A percentile compares a stretch with the other conserved stretches of the same genome.
Conservation (phyloP, 2,797 vertebrate genomes). For the Meda fulgida region DNA sequence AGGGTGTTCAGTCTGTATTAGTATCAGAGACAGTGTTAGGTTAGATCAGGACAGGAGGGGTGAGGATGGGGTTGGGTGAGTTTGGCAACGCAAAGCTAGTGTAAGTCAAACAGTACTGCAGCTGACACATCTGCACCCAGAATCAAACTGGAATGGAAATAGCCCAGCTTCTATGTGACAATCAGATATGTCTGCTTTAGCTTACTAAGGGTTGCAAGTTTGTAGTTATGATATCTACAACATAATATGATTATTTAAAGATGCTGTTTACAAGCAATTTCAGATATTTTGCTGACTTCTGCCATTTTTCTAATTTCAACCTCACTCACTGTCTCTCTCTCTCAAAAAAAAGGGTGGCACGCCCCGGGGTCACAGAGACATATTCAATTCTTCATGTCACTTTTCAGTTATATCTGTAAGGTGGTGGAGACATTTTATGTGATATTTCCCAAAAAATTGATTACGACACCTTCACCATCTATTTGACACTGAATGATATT, state of each 20-base stretch:
- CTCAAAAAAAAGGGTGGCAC: too few species aligned
- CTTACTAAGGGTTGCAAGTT: background rate
- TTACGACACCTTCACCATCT: background rate
- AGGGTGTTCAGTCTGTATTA: slow-evolving; percentile 50
- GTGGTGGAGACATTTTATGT: background rate
- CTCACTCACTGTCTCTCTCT: too few species aligned
- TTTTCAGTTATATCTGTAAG: background rate
- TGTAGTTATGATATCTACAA: background rate
- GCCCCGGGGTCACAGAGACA: background rate
- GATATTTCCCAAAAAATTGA: background rate
- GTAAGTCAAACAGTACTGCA: slow-evolving; percentile 8
- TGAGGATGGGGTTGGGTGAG: slow-evolving; percentile 26
- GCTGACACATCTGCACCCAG: slow-evolving; percentile 1
- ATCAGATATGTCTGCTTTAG: background rate
- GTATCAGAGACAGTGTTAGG: slow-evolving; percentile 32
- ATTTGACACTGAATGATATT: background rate
- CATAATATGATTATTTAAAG: background rate
- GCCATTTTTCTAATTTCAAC: background rate
- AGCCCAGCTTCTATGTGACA: slow-evolving; percentile 11
- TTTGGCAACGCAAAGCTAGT: background rate
- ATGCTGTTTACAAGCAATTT: background rate
- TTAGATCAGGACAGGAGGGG: slow-evolving; percentile 42
- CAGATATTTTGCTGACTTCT: background rate
- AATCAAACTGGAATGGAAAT: slow-evolving; percentile 4
- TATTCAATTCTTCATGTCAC: background rate